Percentiles rank a stretch among this genome's conserved stretches.
Evolutionary conservation across 23 tunicate genomes (phyloP).

Genomic region (Ascidia mentula): DNA sequence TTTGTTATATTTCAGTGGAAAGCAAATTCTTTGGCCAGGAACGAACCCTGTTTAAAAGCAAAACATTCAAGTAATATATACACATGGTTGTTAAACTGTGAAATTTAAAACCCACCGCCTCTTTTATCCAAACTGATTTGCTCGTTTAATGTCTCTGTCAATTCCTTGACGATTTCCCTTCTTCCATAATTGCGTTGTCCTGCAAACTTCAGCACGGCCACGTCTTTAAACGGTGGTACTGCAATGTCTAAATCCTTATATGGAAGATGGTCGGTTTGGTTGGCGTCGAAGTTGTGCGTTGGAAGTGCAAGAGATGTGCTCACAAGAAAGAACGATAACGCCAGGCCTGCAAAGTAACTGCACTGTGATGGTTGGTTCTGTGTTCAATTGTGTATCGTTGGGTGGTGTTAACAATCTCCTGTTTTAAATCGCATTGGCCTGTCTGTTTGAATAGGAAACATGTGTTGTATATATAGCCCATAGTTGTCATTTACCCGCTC

Average conservation of each 20-base stretch:
- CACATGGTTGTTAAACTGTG: too few species aligned
- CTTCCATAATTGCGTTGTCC: neutral
- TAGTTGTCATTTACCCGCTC: too few species aligned
- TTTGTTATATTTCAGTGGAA: neutral
- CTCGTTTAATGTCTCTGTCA: neutral
- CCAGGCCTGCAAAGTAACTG: neutral
- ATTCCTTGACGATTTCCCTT: neutral
- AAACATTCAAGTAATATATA: too few species aligned
- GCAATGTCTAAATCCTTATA: neutral
- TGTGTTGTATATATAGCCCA: too few species aligned
- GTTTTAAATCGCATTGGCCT: too few species aligned
- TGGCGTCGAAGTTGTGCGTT: neutral
- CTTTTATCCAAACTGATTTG: neutral
- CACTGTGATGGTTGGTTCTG: too few species aligned
- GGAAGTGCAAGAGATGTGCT: neutral
- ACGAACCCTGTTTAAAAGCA: too few species aligned
- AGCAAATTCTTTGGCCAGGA: conserved; percentile 5
- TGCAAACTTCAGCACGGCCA: neutral
- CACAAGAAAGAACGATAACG: neutral
- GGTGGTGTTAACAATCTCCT: too few species aligned
- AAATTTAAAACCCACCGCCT: neutral
- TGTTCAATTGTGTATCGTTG: too few species aligned
- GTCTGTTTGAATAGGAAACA: too few species aligned
- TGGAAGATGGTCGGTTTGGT: neutral
- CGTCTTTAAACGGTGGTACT: neutral